These are phyloP conservation scores for Psittacula cyanocephala DNA, from an alignment of 2,113 vertebrate species.

Conservation along the genomic window DNA sequence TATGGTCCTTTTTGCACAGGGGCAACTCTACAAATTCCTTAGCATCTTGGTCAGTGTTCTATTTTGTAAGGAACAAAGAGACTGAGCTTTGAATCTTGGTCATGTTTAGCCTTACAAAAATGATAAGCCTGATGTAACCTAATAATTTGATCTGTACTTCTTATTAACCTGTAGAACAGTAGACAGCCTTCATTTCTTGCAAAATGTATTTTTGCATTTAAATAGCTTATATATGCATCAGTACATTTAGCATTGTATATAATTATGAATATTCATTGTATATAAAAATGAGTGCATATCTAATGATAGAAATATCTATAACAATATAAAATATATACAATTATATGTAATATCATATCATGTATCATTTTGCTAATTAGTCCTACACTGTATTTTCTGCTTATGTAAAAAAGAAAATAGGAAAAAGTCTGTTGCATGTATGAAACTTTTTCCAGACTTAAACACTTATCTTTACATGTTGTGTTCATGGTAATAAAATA, in stretches of 20 bases:
- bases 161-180: not conserved
- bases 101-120: not conserved
- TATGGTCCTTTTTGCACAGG: not conserved
- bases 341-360: not conserved
- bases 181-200: not conserved
- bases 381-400: not conserved
- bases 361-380: not conserved
- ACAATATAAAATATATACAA: not conserved
- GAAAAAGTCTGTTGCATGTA: not conserved
- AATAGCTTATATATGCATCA: not conserved
- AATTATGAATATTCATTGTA: not conserved
- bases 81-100: not conserved
- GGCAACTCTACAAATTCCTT: not conserved
- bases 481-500: not conserved
- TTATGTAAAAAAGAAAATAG: not conserved
- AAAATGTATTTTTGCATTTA: not conserved
- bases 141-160: not conserved
- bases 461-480: not conserved
- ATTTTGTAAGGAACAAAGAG: not conserved
- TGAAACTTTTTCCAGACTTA: not conserved
- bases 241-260: not conserved
- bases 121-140: not conserved
- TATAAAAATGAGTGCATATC: not conserved
- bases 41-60: not conserved
- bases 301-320: not conserved